Conservation (phyloP, 2,888 invertebrate species). For the Atethmia centrago region DNA sequence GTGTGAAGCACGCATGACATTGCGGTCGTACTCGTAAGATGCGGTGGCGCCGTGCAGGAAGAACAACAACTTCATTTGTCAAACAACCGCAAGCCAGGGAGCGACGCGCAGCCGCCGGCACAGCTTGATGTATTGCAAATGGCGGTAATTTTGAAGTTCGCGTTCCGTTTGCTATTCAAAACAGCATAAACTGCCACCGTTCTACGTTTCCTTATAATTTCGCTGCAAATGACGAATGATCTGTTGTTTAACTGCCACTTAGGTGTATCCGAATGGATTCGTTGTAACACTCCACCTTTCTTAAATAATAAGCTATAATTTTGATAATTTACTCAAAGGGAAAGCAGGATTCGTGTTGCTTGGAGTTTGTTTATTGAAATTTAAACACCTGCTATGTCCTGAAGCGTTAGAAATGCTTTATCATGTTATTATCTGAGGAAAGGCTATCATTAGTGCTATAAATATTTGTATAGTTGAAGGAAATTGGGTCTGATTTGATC, state of each 20-base stretch:
- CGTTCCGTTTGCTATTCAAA: slow-evolving; percentile 76
- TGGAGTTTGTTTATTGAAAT: slow-evolving; percentile 53
- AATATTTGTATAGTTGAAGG: slow-evolving; percentile 49
- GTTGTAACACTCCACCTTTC: slow-evolving; percentile 67
- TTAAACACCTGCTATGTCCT: slow-evolving; percentile 50
- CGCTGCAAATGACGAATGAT: slow-evolving; percentile 76
- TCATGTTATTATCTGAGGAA: slow-evolving; percentile 46
- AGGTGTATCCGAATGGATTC: slow-evolving; percentile 65
- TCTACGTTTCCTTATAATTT: slow-evolving; percentile 81
- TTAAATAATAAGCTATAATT: slow-evolving; percentile 67
- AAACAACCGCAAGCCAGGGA: slow-evolving; percentile 80
- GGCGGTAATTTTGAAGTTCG: slow-evolving; percentile 83
- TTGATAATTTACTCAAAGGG: slow-evolving; percentile 67
- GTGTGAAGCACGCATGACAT: slow-evolving; percentile 62
- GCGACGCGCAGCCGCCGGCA: slow-evolving; percentile 67
- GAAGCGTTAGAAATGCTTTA: slow-evolving; percentile 51
- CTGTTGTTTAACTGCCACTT: slow-evolving; percentile 69
- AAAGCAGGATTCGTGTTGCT: slow-evolving; percentile 55
- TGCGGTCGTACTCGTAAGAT: slow-evolving; percentile 74
- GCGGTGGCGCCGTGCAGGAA: slow-evolving; percentile 73
- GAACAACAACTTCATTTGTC: slow-evolving; percentile 86
- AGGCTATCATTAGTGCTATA: slow-evolving; percentile 47
- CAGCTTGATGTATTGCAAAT: slow-evolving; percentile 81
- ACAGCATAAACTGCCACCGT: slow-evolving; percentile 75
- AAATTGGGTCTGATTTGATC: slow-evolving; percentile 31